These are phyloP conservation scores for Benitochromis conjunctus DNA, from an alignment of 2,113 vertebrate species.

Conservation along the genomic window DNA sequence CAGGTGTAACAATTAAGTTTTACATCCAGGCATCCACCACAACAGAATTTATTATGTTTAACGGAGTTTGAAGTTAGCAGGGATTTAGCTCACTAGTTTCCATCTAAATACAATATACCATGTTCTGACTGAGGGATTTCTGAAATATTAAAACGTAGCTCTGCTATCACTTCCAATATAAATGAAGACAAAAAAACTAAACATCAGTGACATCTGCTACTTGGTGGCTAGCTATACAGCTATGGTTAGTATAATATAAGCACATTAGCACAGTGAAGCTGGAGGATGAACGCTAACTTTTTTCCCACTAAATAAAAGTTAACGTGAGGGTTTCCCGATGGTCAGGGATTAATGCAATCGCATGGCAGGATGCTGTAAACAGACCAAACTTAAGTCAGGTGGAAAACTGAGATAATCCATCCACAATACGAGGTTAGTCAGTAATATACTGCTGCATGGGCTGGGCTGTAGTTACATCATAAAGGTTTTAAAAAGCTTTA, in stretches of 20 bases:
- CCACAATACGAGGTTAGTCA: background rate
- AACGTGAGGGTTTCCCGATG: no score
- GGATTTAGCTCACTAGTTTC: background rate
- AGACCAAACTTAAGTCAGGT: background rate
- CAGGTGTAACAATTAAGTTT: background rate
- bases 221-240: background rate
- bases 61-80: background rate
- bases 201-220: background rate
- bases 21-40: background rate
- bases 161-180: background rate
- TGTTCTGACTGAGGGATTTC: background rate
- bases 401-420: background rate
- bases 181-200: background rate
- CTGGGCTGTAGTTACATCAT: fast-evolving
- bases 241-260: background rate
- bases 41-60: background rate
- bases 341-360: no score
- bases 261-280: background rate
- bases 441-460: background rate
- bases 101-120: fast-evolving
- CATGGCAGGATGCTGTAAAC: no score
- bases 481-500: background rate
- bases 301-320: no score
- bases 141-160: background rate
- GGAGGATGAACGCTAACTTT: background rate